phyloP scores from a whole-genome alignment of 2,797 vertebrate genomes.

The Poecile montanus region DNA sequence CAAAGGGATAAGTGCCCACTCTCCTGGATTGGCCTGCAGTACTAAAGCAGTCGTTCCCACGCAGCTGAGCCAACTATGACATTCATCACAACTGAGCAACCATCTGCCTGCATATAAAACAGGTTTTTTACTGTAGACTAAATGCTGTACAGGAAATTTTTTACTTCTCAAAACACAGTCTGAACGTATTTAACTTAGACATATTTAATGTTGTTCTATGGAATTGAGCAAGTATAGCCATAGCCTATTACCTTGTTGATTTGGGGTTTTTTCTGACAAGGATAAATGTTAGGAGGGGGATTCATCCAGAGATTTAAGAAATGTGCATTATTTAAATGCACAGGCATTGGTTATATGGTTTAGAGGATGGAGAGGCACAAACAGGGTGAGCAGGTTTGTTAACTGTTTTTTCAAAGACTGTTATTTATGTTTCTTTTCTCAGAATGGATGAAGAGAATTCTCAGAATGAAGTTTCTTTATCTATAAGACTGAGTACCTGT shows the following conservation, averaged over 20 bases:
- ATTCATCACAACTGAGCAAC: neutral
- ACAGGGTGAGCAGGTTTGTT: neutral
- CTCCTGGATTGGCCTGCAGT: neutral
- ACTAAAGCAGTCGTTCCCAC: neutral
- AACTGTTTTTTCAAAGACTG: neutral
- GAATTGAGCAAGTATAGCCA: neutral
- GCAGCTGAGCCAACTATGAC: neutral
- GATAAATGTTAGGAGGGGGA: neutral
- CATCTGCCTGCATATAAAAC: slow-evolving; percentile 7
- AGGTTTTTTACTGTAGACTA: neutral
- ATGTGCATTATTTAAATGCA: neutral
- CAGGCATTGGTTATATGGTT: neutral
- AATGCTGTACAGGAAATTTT: neutral
- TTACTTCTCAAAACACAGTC: neutral
- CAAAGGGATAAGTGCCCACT: neutral
- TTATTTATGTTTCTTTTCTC: neutral
- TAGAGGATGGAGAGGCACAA: neutral
- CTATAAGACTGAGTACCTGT: neutral
- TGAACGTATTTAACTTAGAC: neutral
- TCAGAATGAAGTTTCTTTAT: neutral
- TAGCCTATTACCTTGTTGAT: neutral
- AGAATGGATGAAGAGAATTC: neutral
- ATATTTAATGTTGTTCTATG: neutral
- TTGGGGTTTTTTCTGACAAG: neutral
- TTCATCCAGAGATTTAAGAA: neutral